These are phyloP conservation scores for Volucella inanis DNA, from an alignment of 2,888 invertebrate species.

Conservation along the genomic window DNA sequence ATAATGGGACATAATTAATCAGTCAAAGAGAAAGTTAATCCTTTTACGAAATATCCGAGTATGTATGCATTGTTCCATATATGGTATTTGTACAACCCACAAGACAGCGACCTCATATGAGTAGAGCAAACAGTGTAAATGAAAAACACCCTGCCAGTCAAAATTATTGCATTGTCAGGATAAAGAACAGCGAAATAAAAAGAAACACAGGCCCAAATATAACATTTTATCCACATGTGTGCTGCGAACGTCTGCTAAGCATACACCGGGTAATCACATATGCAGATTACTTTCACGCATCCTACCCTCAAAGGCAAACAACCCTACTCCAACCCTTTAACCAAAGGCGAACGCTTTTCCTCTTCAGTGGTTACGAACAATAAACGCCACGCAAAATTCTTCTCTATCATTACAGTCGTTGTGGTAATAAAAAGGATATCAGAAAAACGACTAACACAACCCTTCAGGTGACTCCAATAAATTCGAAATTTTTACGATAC, in stretches of 20 bases:
- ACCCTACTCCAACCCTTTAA: conserved; percentile 46
- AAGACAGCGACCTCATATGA: conserved; percentile 30
- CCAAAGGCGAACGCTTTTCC: conserved; percentile 68
- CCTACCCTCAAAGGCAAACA: conserved; percentile 34
- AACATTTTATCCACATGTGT: conserved; percentile 52
- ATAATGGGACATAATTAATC: conserved; percentile 73
- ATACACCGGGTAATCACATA: conserved; percentile 70
- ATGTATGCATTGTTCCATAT: conserved; percentile 63
- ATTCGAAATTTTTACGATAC: conserved; percentile 70
- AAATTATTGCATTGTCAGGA: conserved; percentile 61
- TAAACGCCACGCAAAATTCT: conserved; percentile 32
- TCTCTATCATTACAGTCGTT: background rate
- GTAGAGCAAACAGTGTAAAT: conserved; percentile 58
- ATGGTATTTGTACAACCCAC: conserved; percentile 40
- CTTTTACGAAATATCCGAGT: conserved; percentile 59
- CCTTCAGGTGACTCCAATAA: conserved; percentile 72
- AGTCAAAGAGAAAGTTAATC: conserved; percentile 74
- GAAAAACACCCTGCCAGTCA: conserved; percentile 54
- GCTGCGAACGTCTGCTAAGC: conserved; percentile 47
- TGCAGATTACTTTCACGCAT: conserved; percentile 72
- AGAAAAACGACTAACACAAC: conserved; percentile 32
- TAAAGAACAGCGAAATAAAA: conserved; percentile 47
- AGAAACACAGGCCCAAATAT: conserved; percentile 10
- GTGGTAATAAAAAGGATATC: conserved; percentile 25
- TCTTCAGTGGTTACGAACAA: conserved; percentile 71